phyloP scores from a whole-genome alignment of 2,113 vertebrate species.

The Elanus axillaris region DNA sequence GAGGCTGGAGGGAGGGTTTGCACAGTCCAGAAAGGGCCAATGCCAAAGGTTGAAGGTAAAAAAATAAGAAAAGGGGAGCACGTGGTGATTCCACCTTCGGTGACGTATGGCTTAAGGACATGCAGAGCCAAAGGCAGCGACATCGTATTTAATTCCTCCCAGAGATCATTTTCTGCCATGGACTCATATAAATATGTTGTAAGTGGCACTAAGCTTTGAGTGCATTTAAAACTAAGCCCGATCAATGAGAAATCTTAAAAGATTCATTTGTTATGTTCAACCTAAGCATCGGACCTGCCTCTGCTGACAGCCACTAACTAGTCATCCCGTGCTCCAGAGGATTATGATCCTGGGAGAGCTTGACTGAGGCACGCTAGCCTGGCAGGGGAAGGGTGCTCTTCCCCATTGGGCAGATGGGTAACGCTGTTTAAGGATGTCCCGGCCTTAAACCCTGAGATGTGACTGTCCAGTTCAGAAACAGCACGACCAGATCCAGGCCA shows the following conservation, averaged over 20 bases:
- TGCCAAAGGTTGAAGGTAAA: not conserved
- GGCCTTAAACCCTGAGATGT: not conserved
- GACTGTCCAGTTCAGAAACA: not conserved
- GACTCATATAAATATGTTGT: not conserved
- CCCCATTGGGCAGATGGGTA: not conserved
- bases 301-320: not conserved
- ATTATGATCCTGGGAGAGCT: not conserved
- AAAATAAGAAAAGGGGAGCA: not conserved
- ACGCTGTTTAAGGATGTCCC: not conserved
- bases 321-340: not conserved
- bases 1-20: not conserved
- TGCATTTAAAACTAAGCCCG: not conserved
- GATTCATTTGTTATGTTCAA: not conserved
- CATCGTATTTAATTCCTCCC: not conserved
- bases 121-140: not conserved
- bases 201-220: not conserved
- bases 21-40: not conserved
- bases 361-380: not conserved
- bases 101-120: fast-evolving
- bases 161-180: not conserved
- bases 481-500: not conserved
- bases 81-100: not conserved
- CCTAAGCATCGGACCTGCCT: not conserved
- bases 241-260: not conserved
- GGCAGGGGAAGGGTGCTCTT: not conserved